Conservation (phyloP, 2,797 vertebrate genomes). For the Pseudotriccus pelzelni region DNA sequence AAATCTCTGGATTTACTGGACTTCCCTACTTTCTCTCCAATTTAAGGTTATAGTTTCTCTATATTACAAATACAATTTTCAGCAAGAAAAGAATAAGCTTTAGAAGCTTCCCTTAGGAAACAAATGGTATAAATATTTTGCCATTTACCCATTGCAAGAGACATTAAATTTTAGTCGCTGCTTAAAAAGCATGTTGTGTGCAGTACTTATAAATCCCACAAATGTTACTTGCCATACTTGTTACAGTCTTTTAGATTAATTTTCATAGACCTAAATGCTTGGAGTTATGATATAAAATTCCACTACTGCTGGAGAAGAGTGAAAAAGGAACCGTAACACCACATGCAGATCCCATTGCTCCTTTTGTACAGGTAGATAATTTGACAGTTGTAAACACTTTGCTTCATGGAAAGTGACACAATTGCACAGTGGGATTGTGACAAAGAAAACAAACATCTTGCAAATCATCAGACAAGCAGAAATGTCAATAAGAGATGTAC, state of each 20-base stretch:
- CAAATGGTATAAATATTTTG: not conserved
- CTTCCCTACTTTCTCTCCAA: not conserved
- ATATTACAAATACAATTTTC: not conserved
- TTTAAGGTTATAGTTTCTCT: not conserved
- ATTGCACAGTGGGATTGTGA: constrained; percentile 4
- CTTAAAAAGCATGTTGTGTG: not conserved
- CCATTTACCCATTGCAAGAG: not conserved
- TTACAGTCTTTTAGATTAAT: not conserved
- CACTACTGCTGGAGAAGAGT: not conserved
- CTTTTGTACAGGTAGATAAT: constrained; percentile 45
- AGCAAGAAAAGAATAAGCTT: not conserved
- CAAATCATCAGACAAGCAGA: not conserved
- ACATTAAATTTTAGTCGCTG: not conserved
- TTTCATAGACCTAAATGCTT: constrained; percentile 11
- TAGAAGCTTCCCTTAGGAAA: constrained; percentile 4
- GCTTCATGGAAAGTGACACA: constrained; percentile 47
- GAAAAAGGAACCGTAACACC: constrained; percentile 1
- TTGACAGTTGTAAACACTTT: constrained; percentile 36
- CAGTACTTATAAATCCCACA: not conserved
- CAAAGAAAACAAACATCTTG: constrained; percentile 32
- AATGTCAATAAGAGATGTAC: not conserved
- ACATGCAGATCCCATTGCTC: constrained; percentile 8
- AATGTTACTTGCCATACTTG: not conserved
- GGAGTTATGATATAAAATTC: not conserved
- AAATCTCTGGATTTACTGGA: not conserved